Percentiles rank a stretch among this genome's conserved stretches.
These are phyloP conservation scores for Suricata suricatta DNA, from an alignment of 2,113 vertebrate species.

Conservation along the genomic window DNA sequence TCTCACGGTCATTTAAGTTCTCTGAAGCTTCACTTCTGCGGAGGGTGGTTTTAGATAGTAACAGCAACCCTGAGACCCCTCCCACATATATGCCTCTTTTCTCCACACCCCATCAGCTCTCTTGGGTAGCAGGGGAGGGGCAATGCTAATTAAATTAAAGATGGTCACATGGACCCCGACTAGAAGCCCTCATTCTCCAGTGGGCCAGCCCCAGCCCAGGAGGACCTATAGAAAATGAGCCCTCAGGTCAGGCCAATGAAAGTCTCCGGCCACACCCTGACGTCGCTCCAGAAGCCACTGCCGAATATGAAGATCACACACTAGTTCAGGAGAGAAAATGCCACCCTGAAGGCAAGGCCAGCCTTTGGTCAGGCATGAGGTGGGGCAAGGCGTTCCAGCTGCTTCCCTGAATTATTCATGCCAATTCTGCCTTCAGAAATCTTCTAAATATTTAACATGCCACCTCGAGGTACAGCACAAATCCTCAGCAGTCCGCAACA, in stretches of 20 bases:
- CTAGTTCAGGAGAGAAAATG: not conserved
- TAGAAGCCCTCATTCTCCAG: not conserved
- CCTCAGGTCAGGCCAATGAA: not conserved
- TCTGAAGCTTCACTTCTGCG: not conserved
- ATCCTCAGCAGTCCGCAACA: constrained; percentile 77
- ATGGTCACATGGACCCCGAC: not conserved
- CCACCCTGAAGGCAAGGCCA: not conserved
- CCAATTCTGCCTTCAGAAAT: constrained; percentile 39
- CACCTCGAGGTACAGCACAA: constrained; percentile 63
- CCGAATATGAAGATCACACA: not conserved
- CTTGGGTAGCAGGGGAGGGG: not conserved
- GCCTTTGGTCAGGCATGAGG: constrained; percentile 1
- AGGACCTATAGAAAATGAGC: not conserved
- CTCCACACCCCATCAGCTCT: not conserved
- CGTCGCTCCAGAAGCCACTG: not conserved
- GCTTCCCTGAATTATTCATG: constrained; percentile 29
- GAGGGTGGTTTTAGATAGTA: not conserved
- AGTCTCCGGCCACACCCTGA: not conserved
- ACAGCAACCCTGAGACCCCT: not conserved
- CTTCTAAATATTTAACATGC: constrained; percentile 67
- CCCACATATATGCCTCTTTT: not conserved
- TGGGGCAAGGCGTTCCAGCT: not conserved
- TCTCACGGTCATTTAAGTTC: not conserved
- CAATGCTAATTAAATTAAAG: not conserved
- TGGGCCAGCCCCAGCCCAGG: not conserved